Evolutionary conservation across 2,113 vertebrate species (phyloP).

Genomic region (Glaucomys volans): DNA sequence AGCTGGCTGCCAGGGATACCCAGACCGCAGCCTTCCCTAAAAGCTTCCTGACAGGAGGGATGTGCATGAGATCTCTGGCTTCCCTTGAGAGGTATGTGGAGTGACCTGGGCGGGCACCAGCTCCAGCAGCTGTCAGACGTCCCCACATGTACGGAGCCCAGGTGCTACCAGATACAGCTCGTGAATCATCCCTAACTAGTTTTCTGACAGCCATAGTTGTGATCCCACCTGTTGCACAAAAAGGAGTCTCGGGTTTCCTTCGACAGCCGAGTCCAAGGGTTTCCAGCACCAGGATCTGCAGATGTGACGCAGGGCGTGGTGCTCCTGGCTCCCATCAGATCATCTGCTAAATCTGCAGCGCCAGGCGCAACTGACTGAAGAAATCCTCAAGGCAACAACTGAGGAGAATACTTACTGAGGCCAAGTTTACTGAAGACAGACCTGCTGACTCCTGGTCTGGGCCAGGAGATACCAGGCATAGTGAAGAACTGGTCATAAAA

Average conservation of each 20-base stretch:
- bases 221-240: conserved; percentile 28
- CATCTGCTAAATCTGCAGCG: background rate
- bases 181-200: conserved; percentile 80
- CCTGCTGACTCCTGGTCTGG: background rate
- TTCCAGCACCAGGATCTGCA: background rate
- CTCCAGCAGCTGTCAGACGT: conserved; percentile 64
- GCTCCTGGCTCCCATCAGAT: background rate
- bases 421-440: background rate
- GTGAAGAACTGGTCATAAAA: conserved; percentile 19
- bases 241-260: conserved; percentile 36
- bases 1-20: background rate
- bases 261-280: background rate
- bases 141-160: conserved; percentile 63
- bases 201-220: conserved; percentile 63
- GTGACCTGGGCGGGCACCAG: background rate
- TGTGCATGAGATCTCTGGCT: accelerated
- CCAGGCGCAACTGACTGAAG: background rate
- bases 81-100: background rate
- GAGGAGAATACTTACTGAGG: background rate
- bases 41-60: background rate
- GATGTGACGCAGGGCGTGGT: accelerated
- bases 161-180: conserved; percentile 58
- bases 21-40: no score
- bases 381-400: background rate
- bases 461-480: background rate